These are phyloP conservation scores for Carassius gibelio DNA, from an alignment of 2,113 vertebrate genomes.

Conservation along the genomic window DNA sequence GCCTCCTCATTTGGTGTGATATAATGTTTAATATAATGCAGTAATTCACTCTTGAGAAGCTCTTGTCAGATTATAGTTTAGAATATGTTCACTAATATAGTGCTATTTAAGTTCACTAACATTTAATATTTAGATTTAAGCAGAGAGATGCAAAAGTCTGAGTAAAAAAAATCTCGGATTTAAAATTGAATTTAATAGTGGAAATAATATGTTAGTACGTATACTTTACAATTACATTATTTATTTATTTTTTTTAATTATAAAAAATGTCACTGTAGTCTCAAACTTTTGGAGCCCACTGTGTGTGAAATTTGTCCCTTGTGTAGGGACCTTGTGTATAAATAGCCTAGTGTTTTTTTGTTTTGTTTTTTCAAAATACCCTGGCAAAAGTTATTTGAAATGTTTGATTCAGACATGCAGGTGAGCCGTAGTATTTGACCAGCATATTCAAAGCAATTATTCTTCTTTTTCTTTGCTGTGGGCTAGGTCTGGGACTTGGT, in stretches of 20 bases:
- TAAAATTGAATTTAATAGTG: neutral
- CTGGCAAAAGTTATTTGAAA: neutral
- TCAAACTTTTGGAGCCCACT: neutral
- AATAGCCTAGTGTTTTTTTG: neutral
- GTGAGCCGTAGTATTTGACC: slow-evolving; percentile 10
- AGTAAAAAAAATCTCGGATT: neutral
- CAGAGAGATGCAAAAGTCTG: neutral
- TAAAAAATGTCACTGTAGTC: neutral
- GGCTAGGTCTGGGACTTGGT: slow-evolving; percentile 19
- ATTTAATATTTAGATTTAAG: neutral
- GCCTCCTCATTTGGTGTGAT: slow-evolving; percentile 8
- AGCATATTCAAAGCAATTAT: slow-evolving; percentile 16
- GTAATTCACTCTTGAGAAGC: neutral
- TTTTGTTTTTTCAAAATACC: neutral
- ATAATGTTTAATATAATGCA: slow-evolving; percentile 18
- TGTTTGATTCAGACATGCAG: neutral
- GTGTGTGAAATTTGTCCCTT: neutral
- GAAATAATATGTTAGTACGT: neutral
- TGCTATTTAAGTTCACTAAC: neutral
- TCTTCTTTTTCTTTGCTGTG: neutral
- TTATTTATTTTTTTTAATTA: no score
- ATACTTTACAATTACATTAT: neutral
- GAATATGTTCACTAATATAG: neutral
- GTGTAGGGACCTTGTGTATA: neutral
- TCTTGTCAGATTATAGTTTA: neutral